Evolutionary conservation across 2,888 invertebrate species (phyloP).

Genomic region (Drosophila nigritarsus): DNA sequence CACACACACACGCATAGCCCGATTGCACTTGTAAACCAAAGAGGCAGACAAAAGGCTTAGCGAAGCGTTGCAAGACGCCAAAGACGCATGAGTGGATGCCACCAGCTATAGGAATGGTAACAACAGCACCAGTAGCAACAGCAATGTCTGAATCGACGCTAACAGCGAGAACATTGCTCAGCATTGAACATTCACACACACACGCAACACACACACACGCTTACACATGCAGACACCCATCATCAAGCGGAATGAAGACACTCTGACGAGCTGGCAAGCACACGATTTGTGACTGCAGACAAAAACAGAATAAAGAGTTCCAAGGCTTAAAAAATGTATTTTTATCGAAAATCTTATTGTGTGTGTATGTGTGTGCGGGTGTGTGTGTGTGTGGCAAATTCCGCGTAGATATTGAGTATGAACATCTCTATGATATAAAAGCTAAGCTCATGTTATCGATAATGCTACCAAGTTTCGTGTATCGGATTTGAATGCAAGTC

Average conservation of each 20-base stretch:
- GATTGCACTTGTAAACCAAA: slow-evolving; percentile 52
- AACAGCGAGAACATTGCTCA: slow-evolving; percentile 13
- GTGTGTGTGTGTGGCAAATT: neutral
- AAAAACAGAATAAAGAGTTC: slow-evolving; percentile 14
- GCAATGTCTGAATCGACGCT: slow-evolving; percentile 31
- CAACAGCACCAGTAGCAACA: slow-evolving; percentile 9
- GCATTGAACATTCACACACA: slow-evolving; percentile 13
- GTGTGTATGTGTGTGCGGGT: neutral
- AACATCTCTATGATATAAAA: neutral
- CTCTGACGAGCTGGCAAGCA: slow-evolving; percentile 16
- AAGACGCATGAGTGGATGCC: slow-evolving; percentile 30
- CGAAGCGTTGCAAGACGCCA: slow-evolving; percentile 50
- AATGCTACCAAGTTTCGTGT: neutral
- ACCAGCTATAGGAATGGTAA: slow-evolving; percentile 18
- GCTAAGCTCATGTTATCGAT: neutral
- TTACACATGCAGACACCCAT: neutral
- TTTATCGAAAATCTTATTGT: slow-evolving; percentile 26
- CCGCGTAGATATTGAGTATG: neutral
- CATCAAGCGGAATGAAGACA: slow-evolving; percentile 6
- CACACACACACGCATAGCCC: neutral
- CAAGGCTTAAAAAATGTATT: neutral
- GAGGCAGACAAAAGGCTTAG: slow-evolving; percentile 61
- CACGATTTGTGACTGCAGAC: slow-evolving; percentile 20
- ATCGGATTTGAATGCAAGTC: neutral
- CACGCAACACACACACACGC: neutral